A percentile compares a stretch with the other conserved stretches of the same genome.
Evolutionary conservation across 2,797 vertebrate genomes (phyloP).

Genomic region (Catostomus latipinnis): DNA sequence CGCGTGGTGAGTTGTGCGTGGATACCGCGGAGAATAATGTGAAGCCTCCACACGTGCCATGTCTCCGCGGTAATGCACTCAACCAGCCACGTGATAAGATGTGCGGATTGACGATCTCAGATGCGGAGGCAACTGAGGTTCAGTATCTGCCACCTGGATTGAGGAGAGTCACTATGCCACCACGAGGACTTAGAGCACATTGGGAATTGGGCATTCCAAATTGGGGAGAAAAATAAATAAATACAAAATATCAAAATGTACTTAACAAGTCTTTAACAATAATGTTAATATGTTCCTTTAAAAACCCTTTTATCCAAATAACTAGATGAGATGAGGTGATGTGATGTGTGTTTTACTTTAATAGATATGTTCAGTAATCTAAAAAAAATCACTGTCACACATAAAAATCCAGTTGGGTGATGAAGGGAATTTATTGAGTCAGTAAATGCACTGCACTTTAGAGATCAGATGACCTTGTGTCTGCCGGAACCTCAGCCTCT

Average conservation of each 20-base stretch:
- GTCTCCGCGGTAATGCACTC: too few relatives aligned
- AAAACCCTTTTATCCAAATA: neutral
- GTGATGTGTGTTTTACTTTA: neutral
- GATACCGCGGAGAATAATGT: too few relatives aligned
- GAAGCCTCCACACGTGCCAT: too few relatives aligned
- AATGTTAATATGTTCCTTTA: neutral
- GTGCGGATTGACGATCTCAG: too few relatives aligned
- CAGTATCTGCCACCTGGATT: too few relatives aligned
- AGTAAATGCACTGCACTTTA: slow-evolving; percentile 12
- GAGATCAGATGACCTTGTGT: slow-evolving; percentile 12
- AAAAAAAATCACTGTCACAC: neutral
- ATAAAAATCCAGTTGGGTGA: neutral
- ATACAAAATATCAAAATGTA: neutral
- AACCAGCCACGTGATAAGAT: too few relatives aligned
- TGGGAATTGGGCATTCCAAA: too few relatives aligned
- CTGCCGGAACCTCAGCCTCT: neutral
- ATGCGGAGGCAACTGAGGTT: too few relatives aligned
- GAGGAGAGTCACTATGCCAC: too few relatives aligned
- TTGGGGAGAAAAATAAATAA: too few relatives aligned
- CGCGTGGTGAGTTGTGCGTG: too few relatives aligned
- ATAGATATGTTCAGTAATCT: neutral
- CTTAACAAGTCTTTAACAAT: slow-evolving; percentile 69
- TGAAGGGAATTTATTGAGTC: neutral
- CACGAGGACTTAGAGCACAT: too few relatives aligned
- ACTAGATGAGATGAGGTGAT: neutral